A percentile compares a stretch with the other conserved stretches of the same genome.
phyloP scores from a whole-genome alignment of 2,113 vertebrate species.

The Zapus hudsonius region DNA sequence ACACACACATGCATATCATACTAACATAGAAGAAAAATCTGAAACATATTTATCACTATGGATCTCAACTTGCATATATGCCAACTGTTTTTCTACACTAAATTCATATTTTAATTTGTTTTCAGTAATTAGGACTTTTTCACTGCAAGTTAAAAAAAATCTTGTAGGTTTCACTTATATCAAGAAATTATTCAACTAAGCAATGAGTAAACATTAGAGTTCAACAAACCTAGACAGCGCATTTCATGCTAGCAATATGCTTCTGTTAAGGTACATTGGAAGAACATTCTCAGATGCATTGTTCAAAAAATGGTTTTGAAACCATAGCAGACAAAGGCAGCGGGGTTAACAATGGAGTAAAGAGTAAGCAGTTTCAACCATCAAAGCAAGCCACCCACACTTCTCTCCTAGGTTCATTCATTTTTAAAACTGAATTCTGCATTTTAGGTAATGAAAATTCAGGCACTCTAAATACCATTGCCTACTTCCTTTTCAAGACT shows the following conservation, averaged over 20 bases:
- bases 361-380: conserved; percentile 46
- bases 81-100: background rate
- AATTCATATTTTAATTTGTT: conserved; percentile 22
- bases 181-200: background rate
- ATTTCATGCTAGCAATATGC: conserved; percentile 8
- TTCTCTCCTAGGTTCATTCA: conserved; percentile 50
- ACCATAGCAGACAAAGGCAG: background rate
- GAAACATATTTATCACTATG: background rate
- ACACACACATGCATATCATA: too few relatives aligned
- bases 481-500: background rate
- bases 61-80: conserved; percentile 2
- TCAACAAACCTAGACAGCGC: conserved; percentile 26
- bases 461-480: conserved; percentile 37
- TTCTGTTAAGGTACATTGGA: conserved; percentile 1
- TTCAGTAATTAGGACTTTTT: conserved; percentile 20
- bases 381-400: conserved; percentile 51
- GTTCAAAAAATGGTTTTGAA: conserved; percentile 51
- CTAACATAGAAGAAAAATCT: background rate
- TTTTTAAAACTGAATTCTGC: conserved; percentile 56
- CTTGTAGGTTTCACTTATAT: conserved; percentile 20
- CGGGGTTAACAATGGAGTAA: conserved; percentile 33
- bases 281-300: conserved; percentile 18
- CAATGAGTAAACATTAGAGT: conserved; percentile 29
- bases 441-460: conserved; percentile 6
- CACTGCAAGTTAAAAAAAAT: background rate